Base-by-base conservation (phyloP, 2,888 invertebrate genomes). In the Tipula unca region DNA sequence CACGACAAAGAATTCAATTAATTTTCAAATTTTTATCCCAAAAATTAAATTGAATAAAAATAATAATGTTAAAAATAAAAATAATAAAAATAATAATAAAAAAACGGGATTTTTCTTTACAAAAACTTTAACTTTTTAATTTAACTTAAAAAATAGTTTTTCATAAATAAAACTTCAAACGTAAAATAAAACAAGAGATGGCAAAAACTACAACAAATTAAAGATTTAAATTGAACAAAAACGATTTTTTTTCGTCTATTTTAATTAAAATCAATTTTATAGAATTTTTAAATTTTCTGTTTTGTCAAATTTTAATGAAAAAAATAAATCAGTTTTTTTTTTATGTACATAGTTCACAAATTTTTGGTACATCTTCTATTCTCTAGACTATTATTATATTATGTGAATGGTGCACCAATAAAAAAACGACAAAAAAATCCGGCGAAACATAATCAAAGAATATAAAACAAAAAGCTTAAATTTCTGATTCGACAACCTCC, bases 91-190 rank as follows among this genome's bases (percentile, higher is more conserved):
- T 5, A 32, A 32, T 3, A 32, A 48, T 17, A n/a, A 48, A 17
- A 48, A 54, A 54, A 8, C 48, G 17, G 48, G 69, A 69, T 69
- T 69, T 69, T 69, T 20, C 69, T 10, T 69, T 69, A 69, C 25
- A 69, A 69, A 69, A 69, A 69, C 69, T 69, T 69, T 69, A 69
- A 69, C 69, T 69, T 69, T 69, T 69, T 69, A 69, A 69, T 69
- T 69, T 69, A 69, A 69, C 69, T 69, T 69, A 69, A 69, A 39
- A 69, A 69, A 69, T 69, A 69, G 69, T 69, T 69, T 69, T 25
- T 69, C 25, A 69, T 25, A 69, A 69, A 69, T 25, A 69, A 69
- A 69, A 69, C 69, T 69, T 69, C 25, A 69, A 69, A 69, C 25
- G 25, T 69, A 69, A 10, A 69, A 69, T 25, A 69, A 69, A 32